Conservation (phyloP, 2,888 invertebrate species). For the Ischnus inquisitorius region DNA sequence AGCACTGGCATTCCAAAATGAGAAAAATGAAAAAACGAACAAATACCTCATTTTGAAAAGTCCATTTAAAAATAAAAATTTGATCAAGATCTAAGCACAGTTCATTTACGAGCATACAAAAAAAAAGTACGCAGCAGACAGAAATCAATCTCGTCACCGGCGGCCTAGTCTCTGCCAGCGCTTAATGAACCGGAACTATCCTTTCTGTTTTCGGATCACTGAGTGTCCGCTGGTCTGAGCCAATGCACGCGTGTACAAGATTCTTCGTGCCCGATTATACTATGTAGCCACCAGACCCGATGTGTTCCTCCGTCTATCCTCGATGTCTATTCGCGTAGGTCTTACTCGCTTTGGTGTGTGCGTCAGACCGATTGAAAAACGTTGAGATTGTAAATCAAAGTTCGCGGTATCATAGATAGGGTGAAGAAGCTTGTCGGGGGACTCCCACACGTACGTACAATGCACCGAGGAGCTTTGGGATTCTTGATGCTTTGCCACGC, state of each 20-base stretch:
- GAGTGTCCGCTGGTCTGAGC: constrained; percentile 32
- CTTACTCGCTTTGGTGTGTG: not conserved
- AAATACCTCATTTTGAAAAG: too few species aligned
- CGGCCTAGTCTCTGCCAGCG: constrained; percentile 51
- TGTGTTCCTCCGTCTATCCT: constrained; percentile 20
- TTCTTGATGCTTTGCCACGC: constrained; percentile 74
- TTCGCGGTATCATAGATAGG: constrained; percentile 3
- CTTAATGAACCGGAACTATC: constrained; percentile 59
- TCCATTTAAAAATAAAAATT: not conserved
- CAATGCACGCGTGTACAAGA: constrained; percentile 18
- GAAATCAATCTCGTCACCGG: not conserved
- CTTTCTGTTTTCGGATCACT: constrained; percentile 57
- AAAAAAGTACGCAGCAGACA: constrained; percentile 29
- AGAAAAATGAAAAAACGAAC: constrained; percentile 14
- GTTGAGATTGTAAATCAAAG: constrained; percentile 76
- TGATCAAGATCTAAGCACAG: too few species aligned
- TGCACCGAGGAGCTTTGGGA: constrained; percentile 57
- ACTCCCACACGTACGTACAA: constrained; percentile 65
- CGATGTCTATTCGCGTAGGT: constrained; percentile 19
- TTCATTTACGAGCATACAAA: not conserved
- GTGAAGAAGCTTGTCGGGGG: not conserved
- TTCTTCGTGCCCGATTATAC: not conserved
- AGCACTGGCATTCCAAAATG: not conserved
- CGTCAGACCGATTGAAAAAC: constrained; percentile 73
- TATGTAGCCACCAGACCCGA: not conserved